Conservation (phyloP, 2,797 vertebrate genomes). For the Danio aesculapii region DNA sequence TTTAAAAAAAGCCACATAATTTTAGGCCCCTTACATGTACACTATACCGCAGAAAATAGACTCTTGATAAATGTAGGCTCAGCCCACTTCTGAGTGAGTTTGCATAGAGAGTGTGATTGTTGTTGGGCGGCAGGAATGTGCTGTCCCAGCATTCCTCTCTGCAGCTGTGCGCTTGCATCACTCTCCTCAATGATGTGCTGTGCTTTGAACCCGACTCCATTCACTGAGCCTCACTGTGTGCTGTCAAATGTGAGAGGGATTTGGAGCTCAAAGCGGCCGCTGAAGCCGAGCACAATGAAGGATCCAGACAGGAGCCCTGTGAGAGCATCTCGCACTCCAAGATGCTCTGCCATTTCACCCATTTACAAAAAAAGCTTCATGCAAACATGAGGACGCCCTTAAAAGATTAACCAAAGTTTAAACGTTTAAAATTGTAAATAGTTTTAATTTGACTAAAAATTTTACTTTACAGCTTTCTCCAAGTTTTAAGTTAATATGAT, state of each 20-base stretch:
- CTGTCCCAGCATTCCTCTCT: slow-evolving; percentile 50
- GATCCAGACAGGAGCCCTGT: slow-evolving; percentile 35
- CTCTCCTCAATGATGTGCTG: slow-evolving; percentile 39
- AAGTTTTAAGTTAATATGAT: too few species aligned
- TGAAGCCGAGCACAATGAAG: slow-evolving; percentile 35
- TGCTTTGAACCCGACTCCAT: slow-evolving; percentile 52
- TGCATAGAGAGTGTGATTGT: slow-evolving; percentile 25
- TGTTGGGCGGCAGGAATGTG: slow-evolving; percentile 44
- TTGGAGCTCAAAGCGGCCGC: slow-evolving; percentile 48
- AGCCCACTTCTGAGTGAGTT: slow-evolving; percentile 23
- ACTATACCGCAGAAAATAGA: neutral
- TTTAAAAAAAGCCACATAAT: neutral
- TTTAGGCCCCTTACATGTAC: neutral
- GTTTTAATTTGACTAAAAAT: too few species aligned
- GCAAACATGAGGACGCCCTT: slow-evolving; percentile 11
- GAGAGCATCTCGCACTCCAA: slow-evolving; percentile 3
- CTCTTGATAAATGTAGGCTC: slow-evolving; percentile 18
- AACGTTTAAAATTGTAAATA: neutral
- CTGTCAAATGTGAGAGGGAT: slow-evolving; percentile 56
- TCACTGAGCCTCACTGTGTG: slow-evolving; percentile 41
- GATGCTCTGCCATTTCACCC: slow-evolving; percentile 20
- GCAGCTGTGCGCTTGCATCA: slow-evolving; percentile 58
- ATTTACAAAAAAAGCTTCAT: slow-evolving; percentile 14
- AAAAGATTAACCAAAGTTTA: slow-evolving; percentile 2
- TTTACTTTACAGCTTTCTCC: too few species aligned